Conservation (phyloP, 2,113 vertebrate genomes). For the Coptodon bakossiorum region DNA sequence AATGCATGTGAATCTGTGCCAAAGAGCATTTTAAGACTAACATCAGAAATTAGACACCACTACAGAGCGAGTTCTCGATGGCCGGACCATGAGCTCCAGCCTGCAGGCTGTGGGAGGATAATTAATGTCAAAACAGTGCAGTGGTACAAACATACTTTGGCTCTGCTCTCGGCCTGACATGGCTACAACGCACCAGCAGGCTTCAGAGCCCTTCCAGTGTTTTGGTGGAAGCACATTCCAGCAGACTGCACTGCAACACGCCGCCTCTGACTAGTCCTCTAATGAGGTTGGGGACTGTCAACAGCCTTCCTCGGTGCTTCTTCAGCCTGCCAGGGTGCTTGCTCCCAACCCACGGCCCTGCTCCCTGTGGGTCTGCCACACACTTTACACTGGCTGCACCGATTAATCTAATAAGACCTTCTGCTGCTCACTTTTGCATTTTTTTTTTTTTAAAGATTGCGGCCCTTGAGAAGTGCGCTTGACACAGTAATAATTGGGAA, state of each 20-base stretch:
- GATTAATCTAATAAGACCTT: conserved; percentile 68
- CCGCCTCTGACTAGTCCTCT: conserved; percentile 59
- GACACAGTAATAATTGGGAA: conserved; percentile 47
- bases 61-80: background rate
- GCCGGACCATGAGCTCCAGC: background rate
- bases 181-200: conserved; percentile 54
- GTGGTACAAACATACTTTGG: conserved; percentile 37
- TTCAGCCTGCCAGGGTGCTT: conserved; percentile 20
- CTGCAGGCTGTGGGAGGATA: conserved; percentile 52
- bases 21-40: background rate
- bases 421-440: conserved; percentile 30
- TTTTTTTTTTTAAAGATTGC: conserved; percentile 16
- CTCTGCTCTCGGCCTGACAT: conserved; percentile 44
- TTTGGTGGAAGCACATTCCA: conserved; percentile 67
- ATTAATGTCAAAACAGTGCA: conserved; percentile 72
- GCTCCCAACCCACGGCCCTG: conserved; percentile 20
- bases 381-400: conserved; percentile 61
- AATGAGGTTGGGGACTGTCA: conserved; percentile 77
- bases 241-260: conserved; percentile 61
- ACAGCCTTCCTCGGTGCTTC: conserved; percentile 40
- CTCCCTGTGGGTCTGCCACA: conserved; percentile 51
- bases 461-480: conserved; percentile 40
- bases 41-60: background rate
- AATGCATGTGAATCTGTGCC: background rate
- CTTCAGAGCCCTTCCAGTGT: conserved; percentile 48